Evolutionary conservation across 1,140 invertebrate genomes (phyloP).

Genomic region (Eciton burchellii): DNA sequence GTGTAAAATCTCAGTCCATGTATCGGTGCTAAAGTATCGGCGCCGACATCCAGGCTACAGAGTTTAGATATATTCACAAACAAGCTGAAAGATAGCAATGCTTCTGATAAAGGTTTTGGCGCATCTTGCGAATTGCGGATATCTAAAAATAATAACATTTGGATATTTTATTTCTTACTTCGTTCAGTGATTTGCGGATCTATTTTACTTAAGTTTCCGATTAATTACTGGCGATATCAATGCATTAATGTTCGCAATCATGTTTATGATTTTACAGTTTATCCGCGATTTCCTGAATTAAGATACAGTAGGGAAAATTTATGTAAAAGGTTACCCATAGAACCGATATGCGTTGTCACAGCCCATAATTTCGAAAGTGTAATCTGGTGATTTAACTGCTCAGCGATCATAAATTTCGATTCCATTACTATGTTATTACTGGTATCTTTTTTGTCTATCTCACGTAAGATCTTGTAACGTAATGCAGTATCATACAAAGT

Average conservation of each 20-base stretch:
- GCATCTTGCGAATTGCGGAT: conserved; percentile 66
- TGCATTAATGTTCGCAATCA: no score
- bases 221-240: no score
- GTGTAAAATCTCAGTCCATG: conserved; percentile 82
- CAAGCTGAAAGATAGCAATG: conserved; percentile 77
- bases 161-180: neutral
- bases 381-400: conserved; percentile 61
- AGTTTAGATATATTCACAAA: conserved; percentile 77
- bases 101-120: conserved; percentile 74
- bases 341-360: conserved; percentile 73
- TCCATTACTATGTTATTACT: conserved; percentile 38
- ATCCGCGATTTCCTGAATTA: no score
- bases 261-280: no score
- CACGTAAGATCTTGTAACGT: conserved; percentile 70
- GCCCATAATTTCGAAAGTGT: conserved; percentile 74
- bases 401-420: conserved; percentile 23
- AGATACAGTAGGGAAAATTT: conserved; percentile 18
- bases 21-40: conserved; percentile 81
- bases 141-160: conserved; percentile 65
- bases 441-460: conserved; percentile 23
- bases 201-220: no score
- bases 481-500: conserved; percentile 76
- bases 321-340: conserved; percentile 63
- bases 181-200: no score
- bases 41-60: conserved; percentile 75